Base-by-base conservation (phyloP, 2,888 invertebrate species). In the Drosophila mayaguana region DNA sequence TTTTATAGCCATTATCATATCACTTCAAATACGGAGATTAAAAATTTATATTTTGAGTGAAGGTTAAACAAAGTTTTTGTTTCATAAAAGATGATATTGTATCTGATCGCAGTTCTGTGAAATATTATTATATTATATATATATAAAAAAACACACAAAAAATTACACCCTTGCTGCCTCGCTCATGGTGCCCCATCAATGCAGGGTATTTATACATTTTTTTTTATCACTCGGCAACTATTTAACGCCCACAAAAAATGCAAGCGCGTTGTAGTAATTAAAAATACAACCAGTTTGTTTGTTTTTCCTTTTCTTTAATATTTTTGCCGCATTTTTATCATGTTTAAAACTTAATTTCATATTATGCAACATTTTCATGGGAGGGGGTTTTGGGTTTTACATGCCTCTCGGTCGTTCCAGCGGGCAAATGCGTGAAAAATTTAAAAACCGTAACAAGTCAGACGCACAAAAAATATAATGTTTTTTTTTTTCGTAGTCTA, bases 241-340 rank as follows among this genome's bases (percentile, higher is more conserved):
- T 70, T 77, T 51, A 63, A 73, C 88, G 75, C 88, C 86, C 83
- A 74, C 80, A 64, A 72, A 50, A 55, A 50, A n/a, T 50, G 48
- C 60, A 66, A 53, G 56, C 71, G 45, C 59, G 63, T 53, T 67
- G 63, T 63, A 68, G 63, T 74, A 77, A 85, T 88, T 83, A 82
- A 69, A 87, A 82, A 66, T 80, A 48, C 69, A 82, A 69, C 48
- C 56, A 72, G 62, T 60, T 72, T 32, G 11, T 43, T 51, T 42
- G 22, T 62, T 54, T 40, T 55, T 32, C 11, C 32, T 11, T 8
- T 16, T 12, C 25, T 40, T 54, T 40, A 54, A 54, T 25, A 54
- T 40, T 57, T 48, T 28, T n/a, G 25, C 43, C 43, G 20, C 16
- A n/a, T 48, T 25, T 40, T 46, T 64, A 38, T 60, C 54, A 40